Conservation (phyloP, 2,797 vertebrate species). For the Scarus forsteni region DNA sequence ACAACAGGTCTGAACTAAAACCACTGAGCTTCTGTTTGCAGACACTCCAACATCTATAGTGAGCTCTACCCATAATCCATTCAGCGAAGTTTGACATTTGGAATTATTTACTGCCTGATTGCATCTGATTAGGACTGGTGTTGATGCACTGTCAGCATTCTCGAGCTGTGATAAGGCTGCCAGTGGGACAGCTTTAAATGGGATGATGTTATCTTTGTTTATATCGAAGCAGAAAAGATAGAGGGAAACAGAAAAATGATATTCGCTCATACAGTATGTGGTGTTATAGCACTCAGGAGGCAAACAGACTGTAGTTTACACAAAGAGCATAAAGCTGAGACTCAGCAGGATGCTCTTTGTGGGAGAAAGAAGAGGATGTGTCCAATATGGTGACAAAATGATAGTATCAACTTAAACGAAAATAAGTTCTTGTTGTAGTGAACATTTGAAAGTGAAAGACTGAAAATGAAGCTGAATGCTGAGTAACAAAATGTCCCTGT, state of each 20-base stretch:
- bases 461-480: neutral
- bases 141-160: conserved; percentile 52
- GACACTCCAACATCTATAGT: conserved; percentile 21
- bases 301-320: conserved; percentile 13
- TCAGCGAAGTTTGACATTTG: conserved; percentile 51
- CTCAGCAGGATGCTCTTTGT: conserved; percentile 4
- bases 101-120: conserved; percentile 63
- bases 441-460: neutral
- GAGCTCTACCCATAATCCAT: conserved; percentile 45
- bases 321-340: neutral
- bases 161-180: conserved; percentile 43
- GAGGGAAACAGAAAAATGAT: conserved; percentile 26
- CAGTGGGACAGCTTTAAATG: conserved; percentile 51
- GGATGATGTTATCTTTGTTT: conserved; percentile 61
- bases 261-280: neutral
- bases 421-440: neutral
- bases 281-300: conserved; percentile 17
- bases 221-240: conserved; percentile 36
- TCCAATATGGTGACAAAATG: neutral
- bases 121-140: conserved; percentile 53
- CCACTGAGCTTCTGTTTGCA: conserved; percentile 12
- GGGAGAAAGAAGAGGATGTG: neutral
- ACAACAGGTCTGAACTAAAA: conserved; percentile 16
- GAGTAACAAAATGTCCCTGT: neutral
- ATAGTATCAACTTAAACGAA: neutral